Conservation (phyloP, 2,888 invertebrate species). For the Cotesia congregata region DNA sequence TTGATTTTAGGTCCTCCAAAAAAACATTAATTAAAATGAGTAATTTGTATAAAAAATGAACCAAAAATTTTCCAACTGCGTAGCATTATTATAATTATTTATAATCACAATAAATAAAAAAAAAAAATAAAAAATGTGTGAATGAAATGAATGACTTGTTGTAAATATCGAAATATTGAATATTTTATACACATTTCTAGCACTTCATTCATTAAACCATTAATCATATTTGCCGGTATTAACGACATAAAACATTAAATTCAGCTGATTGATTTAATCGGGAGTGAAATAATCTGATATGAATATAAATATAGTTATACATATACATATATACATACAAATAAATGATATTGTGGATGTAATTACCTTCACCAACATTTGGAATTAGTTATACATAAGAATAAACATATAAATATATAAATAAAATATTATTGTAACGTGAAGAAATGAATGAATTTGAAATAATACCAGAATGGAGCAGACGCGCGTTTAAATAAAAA, state of each 20-base stretch:
- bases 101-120: neutral
- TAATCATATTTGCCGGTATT: conserved; percentile 43
- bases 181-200: conserved; percentile 68
- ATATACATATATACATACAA: conserved; percentile 51
- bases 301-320: conserved; percentile 51
- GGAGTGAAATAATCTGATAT: conserved; percentile 20
- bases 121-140: neutral
- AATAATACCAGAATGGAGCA: conserved; percentile 44
- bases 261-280: conserved; percentile 17
- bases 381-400: too few relatives aligned
- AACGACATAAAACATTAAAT: conserved; percentile 38
- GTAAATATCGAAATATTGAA: conserved; percentile 62
- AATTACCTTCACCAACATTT: too few relatives aligned
- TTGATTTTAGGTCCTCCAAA: too few relatives aligned
- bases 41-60: too few relatives aligned
- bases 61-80: too few relatives aligned
- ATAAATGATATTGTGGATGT: conserved; percentile 10
- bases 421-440: neutral
- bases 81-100: neutral
- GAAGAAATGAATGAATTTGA: conserved; percentile 50
- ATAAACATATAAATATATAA: too few relatives aligned
- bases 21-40: too few relatives aligned
- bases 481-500: conserved; percentile 18
- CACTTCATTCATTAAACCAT: conserved; percentile 31
- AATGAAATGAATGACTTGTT: conserved; percentile 35